Base-by-base conservation (phyloP, 2,113 vertebrate genomes). In the Thalassoma bifasciatum region DNA sequence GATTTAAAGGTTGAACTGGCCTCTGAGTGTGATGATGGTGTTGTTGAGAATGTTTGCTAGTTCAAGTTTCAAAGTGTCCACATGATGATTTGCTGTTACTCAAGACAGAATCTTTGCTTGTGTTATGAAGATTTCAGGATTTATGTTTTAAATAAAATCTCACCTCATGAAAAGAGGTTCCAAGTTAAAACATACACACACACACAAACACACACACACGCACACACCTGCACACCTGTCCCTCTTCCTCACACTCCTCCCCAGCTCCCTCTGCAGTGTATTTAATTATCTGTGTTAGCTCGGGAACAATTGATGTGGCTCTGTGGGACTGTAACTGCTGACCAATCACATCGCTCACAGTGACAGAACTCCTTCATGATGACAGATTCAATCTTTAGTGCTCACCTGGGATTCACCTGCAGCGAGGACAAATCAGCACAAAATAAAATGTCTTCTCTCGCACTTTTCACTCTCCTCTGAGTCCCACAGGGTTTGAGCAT, bases 211-310 rank as follows among this genome's bases (percentile, higher is more conserved):
- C 44, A 49, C 46, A 49, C 46, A 49, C 46, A n/a, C 46, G 34
- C 24, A 67, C 64, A 67, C 62, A 71, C 59, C 72, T 6, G 37
- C 54, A 68, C 83, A 85, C 65, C 68, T 79, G 60, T 72, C 74
- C 63, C 34, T 46, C 26, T n/a, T n/a, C 58, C 49, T 37, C 51
- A 68, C 19, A n/a, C 51, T 66, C 54, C 72, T 59, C 38, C 58
- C 52, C 44, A 64, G 61, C n/a, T 88, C 81, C 57, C 79, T 73
- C 70, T 72, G 76, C 66, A 66, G 62, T 34, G 13, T 60, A 73
- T 83, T 84, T 86, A 77, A 86, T 89, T 85, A 88, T 85, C 75
- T 88, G 57, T 68, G 62, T 72, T 63, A 75, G 65, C 75, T 74
- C 12, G 8, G 69, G 54, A 51, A 52, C 66, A 71, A n/a, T 58